phyloP scores from a whole-genome alignment of 1,140 invertebrate genomes.

The Papilio aristodemus region DNA sequence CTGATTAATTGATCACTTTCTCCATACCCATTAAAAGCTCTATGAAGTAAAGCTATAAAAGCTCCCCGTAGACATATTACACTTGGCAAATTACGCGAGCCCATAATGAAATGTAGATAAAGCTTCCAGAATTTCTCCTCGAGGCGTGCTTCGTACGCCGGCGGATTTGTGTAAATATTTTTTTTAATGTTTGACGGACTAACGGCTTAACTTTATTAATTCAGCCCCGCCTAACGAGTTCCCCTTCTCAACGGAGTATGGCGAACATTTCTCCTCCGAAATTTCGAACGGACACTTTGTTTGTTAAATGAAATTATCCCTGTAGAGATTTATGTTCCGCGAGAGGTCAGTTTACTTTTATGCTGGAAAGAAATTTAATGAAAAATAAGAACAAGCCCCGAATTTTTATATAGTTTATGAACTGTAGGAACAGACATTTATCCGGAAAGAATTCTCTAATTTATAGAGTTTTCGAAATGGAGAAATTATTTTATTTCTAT shows the following conservation, averaged over 20 bases:
- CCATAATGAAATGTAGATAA: slow-evolving; percentile 30
- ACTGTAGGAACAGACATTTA: too few relatives aligned
- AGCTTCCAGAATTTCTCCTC: slow-evolving; percentile 27
- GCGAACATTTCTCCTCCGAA: not conserved
- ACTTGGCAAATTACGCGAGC: slow-evolving; percentile 29
- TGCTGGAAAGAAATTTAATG: not conserved
- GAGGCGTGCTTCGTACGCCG: slow-evolving; percentile 9
- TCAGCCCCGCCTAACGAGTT: slow-evolving; percentile 18
- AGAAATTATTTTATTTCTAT: too few relatives aligned
- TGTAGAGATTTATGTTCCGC: not conserved
- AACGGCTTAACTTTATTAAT: slow-evolving; percentile 30
- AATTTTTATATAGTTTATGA: too few relatives aligned
- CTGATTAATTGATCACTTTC: not conserved
- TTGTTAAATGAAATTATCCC: slow-evolving; percentile 19
- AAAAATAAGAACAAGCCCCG: too few relatives aligned
- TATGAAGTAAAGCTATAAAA: slow-evolving; percentile 9
- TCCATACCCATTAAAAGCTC: slow-evolving; percentile 16
- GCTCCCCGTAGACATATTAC: slow-evolving; percentile 27
- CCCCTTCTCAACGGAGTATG: slow-evolving; percentile 9
- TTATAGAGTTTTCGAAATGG: too few relatives aligned
- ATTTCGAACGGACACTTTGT: slow-evolving; percentile 4
- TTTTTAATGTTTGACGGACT: slow-evolving; percentile 29
- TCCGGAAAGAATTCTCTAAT: too few relatives aligned
- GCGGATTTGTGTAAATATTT: slow-evolving; percentile 23
- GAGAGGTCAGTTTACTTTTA: too few relatives aligned